Evolutionary conservation across 1,140 invertebrate species (phyloP).

Genomic region (Diabrotica virgifera): DNA sequence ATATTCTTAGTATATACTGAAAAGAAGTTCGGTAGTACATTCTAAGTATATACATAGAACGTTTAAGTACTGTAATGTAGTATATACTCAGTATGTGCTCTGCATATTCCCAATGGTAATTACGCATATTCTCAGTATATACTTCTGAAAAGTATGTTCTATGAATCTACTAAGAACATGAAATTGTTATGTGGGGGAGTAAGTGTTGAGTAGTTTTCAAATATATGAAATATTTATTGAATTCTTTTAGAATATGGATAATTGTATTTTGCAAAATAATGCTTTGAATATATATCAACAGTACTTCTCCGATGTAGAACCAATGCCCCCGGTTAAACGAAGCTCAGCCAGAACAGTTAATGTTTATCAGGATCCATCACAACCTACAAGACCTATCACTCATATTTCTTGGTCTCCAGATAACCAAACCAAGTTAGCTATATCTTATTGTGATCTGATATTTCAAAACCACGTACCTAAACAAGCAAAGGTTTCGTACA

Average conservation of each 20-base stretch:
- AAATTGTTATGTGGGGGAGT: too few species aligned
- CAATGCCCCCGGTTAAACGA: slow-evolving; percentile 62
- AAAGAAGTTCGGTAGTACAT: too few species aligned
- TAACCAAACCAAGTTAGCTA: slow-evolving; percentile 76
- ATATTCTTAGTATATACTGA: too few species aligned
- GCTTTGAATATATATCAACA: slow-evolving; percentile 89
- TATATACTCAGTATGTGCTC: too few species aligned
- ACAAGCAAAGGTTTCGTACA: slow-evolving; percentile 70
- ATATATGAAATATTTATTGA: neutral
- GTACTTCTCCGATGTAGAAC: slow-evolving; percentile 72
- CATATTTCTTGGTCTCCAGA: slow-evolving; percentile 89
- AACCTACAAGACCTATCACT: slow-evolving; percentile 71
- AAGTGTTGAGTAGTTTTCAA: neutral
- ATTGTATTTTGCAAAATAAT: slow-evolving; percentile 88
- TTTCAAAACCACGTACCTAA: slow-evolving; percentile 68
- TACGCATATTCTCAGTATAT: too few species aligned
- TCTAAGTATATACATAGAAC: too few species aligned
- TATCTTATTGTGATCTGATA: slow-evolving; percentile 83
- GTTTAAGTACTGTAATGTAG: too few species aligned
- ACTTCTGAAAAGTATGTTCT: too few species aligned
- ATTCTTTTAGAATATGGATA: slow-evolving; percentile 71
- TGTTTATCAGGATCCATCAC: slow-evolving; percentile 69
- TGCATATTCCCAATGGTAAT: too few species aligned
- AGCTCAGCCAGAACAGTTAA: slow-evolving; percentile 79
- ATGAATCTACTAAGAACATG: too few species aligned